Conservation (phyloP, 2,797 vertebrate species). For the Epinephelus awoara region DNA sequence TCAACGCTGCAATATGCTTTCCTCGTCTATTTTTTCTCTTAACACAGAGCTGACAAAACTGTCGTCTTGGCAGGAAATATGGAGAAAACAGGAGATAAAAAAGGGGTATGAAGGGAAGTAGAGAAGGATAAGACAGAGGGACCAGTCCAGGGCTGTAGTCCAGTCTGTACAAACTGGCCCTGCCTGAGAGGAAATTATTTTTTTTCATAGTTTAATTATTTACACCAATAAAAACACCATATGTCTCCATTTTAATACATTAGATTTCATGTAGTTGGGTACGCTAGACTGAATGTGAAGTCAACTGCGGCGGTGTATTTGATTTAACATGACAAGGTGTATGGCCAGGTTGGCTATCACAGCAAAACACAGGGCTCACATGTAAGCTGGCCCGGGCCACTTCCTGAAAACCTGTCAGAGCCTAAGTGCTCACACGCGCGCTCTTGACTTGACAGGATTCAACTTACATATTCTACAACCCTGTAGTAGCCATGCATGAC, state of each 20-base stretch:
- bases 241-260: conserved; percentile 55
- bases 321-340: conserved; percentile 57
- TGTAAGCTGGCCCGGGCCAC: conserved; percentile 24
- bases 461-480: conserved; percentile 50
- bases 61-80: conserved; percentile 30
- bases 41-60: conserved; percentile 15
- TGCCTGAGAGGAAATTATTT: conserved; percentile 7
- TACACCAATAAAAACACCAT: conserved; percentile 57
- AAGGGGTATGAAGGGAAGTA: neutral
- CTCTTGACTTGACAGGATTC: conserved; percentile 44
- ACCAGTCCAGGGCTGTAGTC: neutral
- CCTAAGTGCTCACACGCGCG: conserved; percentile 29
- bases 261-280: conserved; percentile 26
- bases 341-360: conserved; percentile 36
- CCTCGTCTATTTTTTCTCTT: conserved; percentile 3
- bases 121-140: neutral
- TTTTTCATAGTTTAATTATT: conserved; percentile 56
- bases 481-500: conserved; percentile 14
- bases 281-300: conserved; percentile 52
- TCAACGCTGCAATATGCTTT: conserved; percentile 49
- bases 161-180: conserved; percentile 24
- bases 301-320: conserved; percentile 46
- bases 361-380: conserved; percentile 32
- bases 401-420: conserved; percentile 42
- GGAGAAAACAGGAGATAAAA: conserved; percentile 12